These are phyloP conservation scores for Nycticebus coucang DNA, from an alignment of 2,113 vertebrate species.

Conservation along the genomic window DNA sequence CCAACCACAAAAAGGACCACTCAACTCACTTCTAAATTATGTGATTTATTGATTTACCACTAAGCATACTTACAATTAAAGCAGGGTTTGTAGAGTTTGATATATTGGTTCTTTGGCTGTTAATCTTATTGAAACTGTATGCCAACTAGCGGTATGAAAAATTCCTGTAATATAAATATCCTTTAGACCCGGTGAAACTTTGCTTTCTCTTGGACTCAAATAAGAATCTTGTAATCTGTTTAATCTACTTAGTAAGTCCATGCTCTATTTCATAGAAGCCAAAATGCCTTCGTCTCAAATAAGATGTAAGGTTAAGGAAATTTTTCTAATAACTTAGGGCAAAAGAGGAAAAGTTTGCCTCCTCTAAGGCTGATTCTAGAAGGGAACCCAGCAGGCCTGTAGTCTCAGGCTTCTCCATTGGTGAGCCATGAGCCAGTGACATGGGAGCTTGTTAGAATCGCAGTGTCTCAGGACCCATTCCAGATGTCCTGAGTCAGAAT, in stretches of 20 bases:
- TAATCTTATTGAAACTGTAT: constrained; percentile 36
- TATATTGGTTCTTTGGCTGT: constrained; percentile 32
- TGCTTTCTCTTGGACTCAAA: constrained; percentile 38
- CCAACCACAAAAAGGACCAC: constrained; percentile 16
- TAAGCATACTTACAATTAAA: constrained; percentile 36
- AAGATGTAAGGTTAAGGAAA: constrained; percentile 32
- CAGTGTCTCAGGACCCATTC: not conserved
- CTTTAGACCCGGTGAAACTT: constrained; percentile 31
- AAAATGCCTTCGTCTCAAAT: not conserved
- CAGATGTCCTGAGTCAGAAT: not conserved
- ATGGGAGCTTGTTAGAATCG: not conserved
- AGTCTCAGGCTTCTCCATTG: not conserved
- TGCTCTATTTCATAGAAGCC: constrained; percentile 40
- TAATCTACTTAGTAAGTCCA: constrained; percentile 38
- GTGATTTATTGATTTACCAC: constrained; percentile 44
- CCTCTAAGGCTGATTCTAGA: not conserved
- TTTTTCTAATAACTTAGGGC: constrained; percentile 7
- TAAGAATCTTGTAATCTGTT: constrained; percentile 30
- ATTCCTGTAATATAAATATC: constrained; percentile 8
- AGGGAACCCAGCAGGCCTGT: not conserved
- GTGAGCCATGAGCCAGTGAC: not conserved
- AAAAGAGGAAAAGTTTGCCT: not conserved
- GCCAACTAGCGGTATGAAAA: constrained; percentile 27
- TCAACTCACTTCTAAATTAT: constrained; percentile 30
- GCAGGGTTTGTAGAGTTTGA: constrained; percentile 8